Conservation (phyloP, 2,113 vertebrate genomes). For the Mus spicilegus region DNA sequence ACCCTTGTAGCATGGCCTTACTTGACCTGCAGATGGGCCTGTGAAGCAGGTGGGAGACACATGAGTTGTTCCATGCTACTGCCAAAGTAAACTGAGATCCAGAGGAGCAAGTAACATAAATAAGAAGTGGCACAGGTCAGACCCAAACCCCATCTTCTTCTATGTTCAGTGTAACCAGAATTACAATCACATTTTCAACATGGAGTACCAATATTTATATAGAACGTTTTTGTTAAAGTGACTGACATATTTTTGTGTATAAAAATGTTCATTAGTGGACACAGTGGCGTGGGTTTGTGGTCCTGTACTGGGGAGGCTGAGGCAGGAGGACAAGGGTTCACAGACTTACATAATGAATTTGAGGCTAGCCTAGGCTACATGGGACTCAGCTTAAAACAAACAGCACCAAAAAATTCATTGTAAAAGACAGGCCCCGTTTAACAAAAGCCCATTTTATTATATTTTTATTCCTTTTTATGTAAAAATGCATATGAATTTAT, state of each 20-base stretch:
- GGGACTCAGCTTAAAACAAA: background rate
- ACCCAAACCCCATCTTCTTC: background rate
- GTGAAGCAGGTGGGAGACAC: background rate
- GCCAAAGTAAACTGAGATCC: background rate
- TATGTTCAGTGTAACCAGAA: background rate
- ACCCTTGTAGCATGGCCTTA: background rate
- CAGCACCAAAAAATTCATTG: background rate
- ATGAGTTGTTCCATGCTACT: background rate
- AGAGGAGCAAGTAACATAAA: background rate
- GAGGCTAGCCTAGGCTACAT: background rate
- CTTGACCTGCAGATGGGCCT: background rate
- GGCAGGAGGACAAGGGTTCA: background rate
- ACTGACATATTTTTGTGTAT: background rate
- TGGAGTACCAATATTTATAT: background rate
- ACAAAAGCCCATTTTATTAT: slow-evolving; percentile 41
- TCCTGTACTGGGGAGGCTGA: background rate
- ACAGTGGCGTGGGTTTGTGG: background rate
- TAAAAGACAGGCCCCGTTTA: background rate
- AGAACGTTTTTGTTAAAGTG: slow-evolving; percentile 24
- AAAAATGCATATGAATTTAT: slow-evolving; percentile 16
- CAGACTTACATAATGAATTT: background rate
- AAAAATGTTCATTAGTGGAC: background rate
- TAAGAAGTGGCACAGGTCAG: background rate
- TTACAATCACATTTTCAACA: background rate
- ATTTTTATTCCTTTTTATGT: slow-evolving; percentile 26